Evolutionary conservation across 1,140 invertebrate genomes (phyloP).

Genomic region (Leptinotarsa lineolata): DNA sequence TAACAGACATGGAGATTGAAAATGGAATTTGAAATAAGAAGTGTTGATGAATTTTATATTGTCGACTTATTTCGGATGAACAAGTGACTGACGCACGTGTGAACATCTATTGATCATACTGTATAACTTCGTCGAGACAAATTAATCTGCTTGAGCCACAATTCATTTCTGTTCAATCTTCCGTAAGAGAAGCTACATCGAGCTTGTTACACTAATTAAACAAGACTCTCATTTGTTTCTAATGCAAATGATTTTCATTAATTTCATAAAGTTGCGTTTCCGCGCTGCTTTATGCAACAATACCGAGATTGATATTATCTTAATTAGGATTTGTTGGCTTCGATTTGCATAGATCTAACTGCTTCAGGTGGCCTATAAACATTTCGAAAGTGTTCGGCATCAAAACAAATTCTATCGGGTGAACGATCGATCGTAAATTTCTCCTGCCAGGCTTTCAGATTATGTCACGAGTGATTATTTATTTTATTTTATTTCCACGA

Average conservation of each 20-base stretch:
- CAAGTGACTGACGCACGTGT: too few species aligned
- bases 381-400: neutral
- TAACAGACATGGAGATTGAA: too few species aligned
- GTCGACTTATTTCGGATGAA: too few species aligned
- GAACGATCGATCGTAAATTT: conserved; percentile 5
- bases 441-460: neutral
- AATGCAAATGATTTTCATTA: conserved; percentile 6
- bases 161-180: neutral
- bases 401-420: neutral
- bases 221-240: conserved; percentile 5
- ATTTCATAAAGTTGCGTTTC: conserved; percentile 1
- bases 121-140: too few species aligned
- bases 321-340: neutral
- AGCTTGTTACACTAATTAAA: conserved; percentile 6
- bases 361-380: conserved; percentile 2
- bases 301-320: neutral
- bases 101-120: too few species aligned
- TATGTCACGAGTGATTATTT: neutral
- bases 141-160: too few species aligned
- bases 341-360: neutral
- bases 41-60: too few species aligned
- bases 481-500: conserved; percentile 7
- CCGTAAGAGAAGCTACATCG: neutral
- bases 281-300: neutral
- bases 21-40: too few species aligned